Percentiles rank a stretch among this genome's conserved stretches.
These are phyloP conservation scores for Equus quagga DNA, from an alignment of 2,113 vertebrate genomes.

Conservation along the genomic window DNA sequence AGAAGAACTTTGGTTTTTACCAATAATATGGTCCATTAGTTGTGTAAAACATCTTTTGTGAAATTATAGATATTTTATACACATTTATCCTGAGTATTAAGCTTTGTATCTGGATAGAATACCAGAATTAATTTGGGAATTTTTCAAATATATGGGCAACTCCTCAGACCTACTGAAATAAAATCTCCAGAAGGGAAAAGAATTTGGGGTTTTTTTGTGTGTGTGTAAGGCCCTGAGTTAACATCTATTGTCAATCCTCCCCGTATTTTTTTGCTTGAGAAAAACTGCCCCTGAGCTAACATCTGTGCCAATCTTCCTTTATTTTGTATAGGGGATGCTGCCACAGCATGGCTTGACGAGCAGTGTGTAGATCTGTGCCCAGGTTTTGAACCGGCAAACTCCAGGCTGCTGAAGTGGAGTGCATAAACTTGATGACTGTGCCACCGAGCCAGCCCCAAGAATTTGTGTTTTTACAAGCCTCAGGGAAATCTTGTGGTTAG, in stretches of 20 bases:
- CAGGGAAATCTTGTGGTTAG: not conserved
- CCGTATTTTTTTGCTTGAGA: too few species aligned
- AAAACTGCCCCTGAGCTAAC: too few species aligned
- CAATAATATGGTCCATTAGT: not conserved
- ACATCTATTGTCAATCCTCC: too few species aligned
- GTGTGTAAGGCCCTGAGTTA: too few species aligned
- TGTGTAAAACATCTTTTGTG: not conserved
- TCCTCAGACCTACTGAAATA: not conserved
- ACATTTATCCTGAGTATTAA: not conserved
- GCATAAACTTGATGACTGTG: too few species aligned
- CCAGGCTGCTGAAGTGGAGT: too few species aligned
- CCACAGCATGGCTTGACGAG: too few species aligned
- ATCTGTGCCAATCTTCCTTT: too few species aligned
- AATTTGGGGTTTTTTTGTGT: not conserved
- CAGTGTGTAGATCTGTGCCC: too few species aligned
- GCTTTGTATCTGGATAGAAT: not conserved
- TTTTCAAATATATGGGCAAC: not conserved
- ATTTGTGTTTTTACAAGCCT: not conserved
- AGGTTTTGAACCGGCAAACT: too few species aligned
- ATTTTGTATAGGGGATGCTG: too few species aligned
- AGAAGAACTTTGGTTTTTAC: not conserved
- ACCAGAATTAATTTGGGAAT: not conserved
- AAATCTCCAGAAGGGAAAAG: not conserved
- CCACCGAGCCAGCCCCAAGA: too few species aligned
- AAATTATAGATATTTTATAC: not conserved